Evolutionary conservation across 2,888 invertebrate species (phyloP).

Genomic region (Heliconius hortense): DNA sequence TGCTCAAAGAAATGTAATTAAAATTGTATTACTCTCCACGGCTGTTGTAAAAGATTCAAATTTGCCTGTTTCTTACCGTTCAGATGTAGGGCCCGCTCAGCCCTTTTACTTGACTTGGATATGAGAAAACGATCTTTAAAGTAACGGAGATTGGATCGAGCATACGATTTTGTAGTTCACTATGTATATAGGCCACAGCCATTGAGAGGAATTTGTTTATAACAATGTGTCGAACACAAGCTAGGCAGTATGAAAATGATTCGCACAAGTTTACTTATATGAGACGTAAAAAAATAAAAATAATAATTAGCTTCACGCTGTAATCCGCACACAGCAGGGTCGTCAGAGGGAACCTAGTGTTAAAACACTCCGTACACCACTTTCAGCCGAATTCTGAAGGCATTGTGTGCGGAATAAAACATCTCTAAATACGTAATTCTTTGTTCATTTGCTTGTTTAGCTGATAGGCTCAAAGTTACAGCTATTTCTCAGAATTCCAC

Average conservation of each 20-base stretch:
- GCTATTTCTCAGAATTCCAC: constrained; percentile 56
- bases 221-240: constrained; percentile 21
- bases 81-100: constrained; percentile 60
- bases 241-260: constrained; percentile 2
- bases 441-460: constrained; percentile 35
- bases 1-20: constrained; percentile 63
- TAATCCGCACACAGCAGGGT: too few relatives aligned
- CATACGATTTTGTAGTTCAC: constrained; percentile 48
- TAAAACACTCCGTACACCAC: too few relatives aligned
- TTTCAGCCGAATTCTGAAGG: too few relatives aligned
- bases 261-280: background rate
- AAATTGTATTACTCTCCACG: constrained; percentile 57
- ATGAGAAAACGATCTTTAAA: constrained; percentile 61
- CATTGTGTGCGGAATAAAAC: background rate
- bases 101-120: constrained; percentile 65
- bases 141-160: constrained; percentile 55
- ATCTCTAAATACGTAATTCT: constrained; percentile 12
- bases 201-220: constrained; percentile 17
- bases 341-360: too few relatives aligned
- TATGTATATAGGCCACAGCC: constrained; percentile 66
- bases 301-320: too few relatives aligned
- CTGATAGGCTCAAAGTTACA: constrained; percentile 38
- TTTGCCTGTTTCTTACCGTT: constrained; percentile 51
- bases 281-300: too few relatives aligned
- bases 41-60: constrained; percentile 56